phyloP scores from a whole-genome alignment of 2,113 vertebrate genomes.

The Thinocorus orbignyianus region DNA sequence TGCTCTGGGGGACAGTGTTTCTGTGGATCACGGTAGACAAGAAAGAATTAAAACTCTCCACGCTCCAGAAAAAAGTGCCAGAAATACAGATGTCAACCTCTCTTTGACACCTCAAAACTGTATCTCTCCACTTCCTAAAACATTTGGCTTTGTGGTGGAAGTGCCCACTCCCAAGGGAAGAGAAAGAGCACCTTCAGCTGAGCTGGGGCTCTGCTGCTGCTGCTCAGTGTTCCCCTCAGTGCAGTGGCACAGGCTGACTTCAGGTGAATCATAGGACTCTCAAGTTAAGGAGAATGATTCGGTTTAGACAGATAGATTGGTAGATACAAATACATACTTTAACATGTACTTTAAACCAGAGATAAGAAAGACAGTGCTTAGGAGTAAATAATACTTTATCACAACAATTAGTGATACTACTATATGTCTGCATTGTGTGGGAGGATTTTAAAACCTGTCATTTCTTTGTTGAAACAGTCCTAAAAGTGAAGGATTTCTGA shows the following conservation, averaged over 20 bases:
- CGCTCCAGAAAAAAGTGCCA: background rate
- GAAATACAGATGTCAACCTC: background rate
- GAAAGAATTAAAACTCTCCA: background rate
- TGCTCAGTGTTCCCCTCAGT: accelerated
- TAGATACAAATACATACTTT: background rate
- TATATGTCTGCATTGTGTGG: background rate
- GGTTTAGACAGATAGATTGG: background rate
- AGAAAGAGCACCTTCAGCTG: background rate
- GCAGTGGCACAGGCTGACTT: background rate
- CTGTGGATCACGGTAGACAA: background rate
- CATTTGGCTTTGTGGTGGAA: background rate
- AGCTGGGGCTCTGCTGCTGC: background rate
- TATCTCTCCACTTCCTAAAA: background rate
- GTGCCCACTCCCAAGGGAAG: background rate
- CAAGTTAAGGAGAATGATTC: background rate
- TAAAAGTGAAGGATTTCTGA: constrained; percentile 3
- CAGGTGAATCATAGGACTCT: background rate
- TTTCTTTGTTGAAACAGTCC: background rate
- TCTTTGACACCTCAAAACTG: background rate
- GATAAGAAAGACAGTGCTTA: background rate
- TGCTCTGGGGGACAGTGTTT: background rate
- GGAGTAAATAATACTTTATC: background rate
- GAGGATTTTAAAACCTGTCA: background rate
- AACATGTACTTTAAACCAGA: background rate
- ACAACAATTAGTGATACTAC: background rate